Conservation (phyloP, 2,113 vertebrate genomes). For the Ceuthmochares aereus region DNA sequence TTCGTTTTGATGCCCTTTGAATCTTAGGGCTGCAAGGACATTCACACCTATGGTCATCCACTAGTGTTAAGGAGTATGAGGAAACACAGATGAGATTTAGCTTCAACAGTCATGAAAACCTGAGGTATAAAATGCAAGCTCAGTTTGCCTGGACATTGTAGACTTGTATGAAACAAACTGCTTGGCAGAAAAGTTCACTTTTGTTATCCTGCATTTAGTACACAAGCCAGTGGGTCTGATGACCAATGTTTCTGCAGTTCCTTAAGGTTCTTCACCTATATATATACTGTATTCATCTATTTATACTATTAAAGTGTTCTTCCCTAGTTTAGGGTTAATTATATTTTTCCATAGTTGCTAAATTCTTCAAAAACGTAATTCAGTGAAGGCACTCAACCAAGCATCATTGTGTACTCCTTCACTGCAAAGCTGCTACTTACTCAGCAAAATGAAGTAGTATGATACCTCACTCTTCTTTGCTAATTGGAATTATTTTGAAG, state of each 20-base stretch:
- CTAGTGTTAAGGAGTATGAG: background rate
- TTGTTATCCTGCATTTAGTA: rapidly evolving
- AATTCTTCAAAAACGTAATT: background rate
- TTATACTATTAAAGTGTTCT: background rate
- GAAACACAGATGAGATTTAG: background rate
- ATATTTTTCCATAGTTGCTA: background rate
- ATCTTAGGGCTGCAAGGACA: background rate
- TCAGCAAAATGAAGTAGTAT: background rate
- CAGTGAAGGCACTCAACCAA: background rate
- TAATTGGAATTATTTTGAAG: background rate
- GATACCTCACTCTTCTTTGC: background rate
- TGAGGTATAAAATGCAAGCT: background rate
- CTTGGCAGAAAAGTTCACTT: background rate
- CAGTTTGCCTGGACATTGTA: background rate
- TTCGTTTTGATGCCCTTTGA: background rate
- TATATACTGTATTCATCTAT: too few species aligned
- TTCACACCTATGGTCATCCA: background rate
- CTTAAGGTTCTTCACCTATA: background rate
- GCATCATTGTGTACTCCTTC: background rate
- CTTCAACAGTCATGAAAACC: background rate
- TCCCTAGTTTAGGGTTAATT: background rate
- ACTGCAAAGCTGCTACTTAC: background rate
- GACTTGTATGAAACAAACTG: background rate
- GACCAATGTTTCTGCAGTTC: background rate
- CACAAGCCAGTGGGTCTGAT: background rate